These are phyloP conservation scores for Anhinga anhinga DNA, from an alignment of 2,113 vertebrate species.

Conservation along the genomic window DNA sequence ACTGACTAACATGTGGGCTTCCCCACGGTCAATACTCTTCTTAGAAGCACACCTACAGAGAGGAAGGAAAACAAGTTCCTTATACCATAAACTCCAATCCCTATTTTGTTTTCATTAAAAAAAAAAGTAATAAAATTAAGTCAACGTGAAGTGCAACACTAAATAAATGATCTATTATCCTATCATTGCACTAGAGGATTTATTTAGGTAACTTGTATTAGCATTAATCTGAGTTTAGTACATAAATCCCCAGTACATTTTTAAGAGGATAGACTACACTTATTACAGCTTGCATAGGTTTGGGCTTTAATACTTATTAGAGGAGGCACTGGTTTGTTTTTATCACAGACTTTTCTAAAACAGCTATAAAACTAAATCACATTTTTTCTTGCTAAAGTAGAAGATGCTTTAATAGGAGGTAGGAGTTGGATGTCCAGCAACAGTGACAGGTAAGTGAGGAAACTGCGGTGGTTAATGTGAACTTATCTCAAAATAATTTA, in stretches of 20 bases:
- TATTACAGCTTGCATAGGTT: neutral
- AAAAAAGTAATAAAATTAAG: neutral
- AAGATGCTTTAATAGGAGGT: neutral
- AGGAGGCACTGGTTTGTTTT: neutral
- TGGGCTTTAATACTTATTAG: neutral
- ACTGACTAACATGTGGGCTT: neutral
- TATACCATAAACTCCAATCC: neutral
- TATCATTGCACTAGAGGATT: neutral
- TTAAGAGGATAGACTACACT: neutral
- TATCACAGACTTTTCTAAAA: neutral
- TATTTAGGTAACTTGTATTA: slow-evolving; percentile 23
- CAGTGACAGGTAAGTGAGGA: neutral
- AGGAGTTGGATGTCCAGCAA: neutral
- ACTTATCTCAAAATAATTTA: neutral
- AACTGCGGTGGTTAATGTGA: slow-evolving; percentile 1
- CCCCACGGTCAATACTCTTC: slow-evolving; percentile 26
- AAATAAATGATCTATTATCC: neutral
- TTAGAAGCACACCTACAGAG: slow-evolving; percentile 55
- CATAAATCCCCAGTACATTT: neutral
- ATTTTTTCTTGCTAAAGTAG: slow-evolving; percentile 16
- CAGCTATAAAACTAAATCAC: slow-evolving; percentile 11
- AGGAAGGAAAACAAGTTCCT: slow-evolving; percentile 6
- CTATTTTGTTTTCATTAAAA: slow-evolving; percentile 5
- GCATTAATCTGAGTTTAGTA: slow-evolving; percentile 10
- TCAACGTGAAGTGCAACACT: neutral